Base-by-base conservation (phyloP, 1,140 invertebrate species). In the Drosophila malerkotliana region DNA sequence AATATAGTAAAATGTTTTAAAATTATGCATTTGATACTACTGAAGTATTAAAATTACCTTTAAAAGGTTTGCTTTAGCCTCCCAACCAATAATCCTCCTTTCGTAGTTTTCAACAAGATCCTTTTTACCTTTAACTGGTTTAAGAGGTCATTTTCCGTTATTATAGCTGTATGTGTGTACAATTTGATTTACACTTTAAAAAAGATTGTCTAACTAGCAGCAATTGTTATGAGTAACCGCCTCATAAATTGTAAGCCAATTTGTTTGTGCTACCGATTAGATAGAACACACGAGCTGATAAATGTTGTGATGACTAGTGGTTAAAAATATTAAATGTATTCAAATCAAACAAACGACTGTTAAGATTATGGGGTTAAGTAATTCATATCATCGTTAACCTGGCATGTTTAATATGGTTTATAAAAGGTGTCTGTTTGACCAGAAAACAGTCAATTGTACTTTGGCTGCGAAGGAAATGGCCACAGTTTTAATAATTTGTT, bases 241-340 rank as follows among this genome's bases (percentile, higher is more conserved):
- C 26, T 28, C 6, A 4, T 28, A 28, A 28, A 28, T 28, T 28
- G 26, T 5, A 1, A 6, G 1, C 26, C 0, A 28, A 28, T 37
- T n/a, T 5, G n/a, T 8, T 26, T 9, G 21, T 56, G 14, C 24
- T 26, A 56, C 14, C 14, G 54, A 56, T 56, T 26, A 56, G 54
- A 56, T 56, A 44, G 8, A 21, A n/a, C 37, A 12, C 37, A 44
- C n/a, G 37, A 9, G 18, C 10, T 9, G 5, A 5, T 6, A 1
- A 0, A 9, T 21, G 26, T 39, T 12, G 12, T 21, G 2, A 8
- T 39, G n/a, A 56, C 41, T 44, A 4, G 9, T 1, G 2, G 9
- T 37, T n/a, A 37, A 9, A 37, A 37, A 0, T 12, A n/a, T 37
- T 37, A 10, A 37, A 6, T 28, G 34, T 37, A 37, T 10, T 37